These are phyloP conservation scores for Aldrovandia affinis DNA, from an alignment of 2,797 vertebrate genomes.

Conservation along the genomic window DNA sequence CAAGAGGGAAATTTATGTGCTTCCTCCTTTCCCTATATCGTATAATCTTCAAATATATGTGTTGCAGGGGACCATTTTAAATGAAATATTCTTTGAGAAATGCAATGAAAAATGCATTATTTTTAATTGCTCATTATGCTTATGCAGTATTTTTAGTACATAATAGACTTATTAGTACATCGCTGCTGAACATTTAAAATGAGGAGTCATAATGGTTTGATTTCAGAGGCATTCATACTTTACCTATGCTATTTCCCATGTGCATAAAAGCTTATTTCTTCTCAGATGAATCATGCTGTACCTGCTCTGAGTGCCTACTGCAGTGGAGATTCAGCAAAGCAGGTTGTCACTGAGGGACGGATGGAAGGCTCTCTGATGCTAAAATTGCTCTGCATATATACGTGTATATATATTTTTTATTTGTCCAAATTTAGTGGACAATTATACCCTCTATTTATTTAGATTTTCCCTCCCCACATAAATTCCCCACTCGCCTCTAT, in stretches of 20 bases:
- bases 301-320: not conserved
- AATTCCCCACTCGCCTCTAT: no score
- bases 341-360: no score
- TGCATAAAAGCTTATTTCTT: not conserved
- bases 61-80: not conserved
- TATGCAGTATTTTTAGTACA: no score
- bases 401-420: no score
- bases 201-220: no score
- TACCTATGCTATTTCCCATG: not conserved
- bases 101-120: not conserved
- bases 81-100: not conserved
- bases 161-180: no score
- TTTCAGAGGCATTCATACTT: not conserved
- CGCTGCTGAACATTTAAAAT: no score
- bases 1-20: not conserved
- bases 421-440: no score
- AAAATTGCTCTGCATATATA: constrained; percentile 26
- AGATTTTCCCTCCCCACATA: no score
- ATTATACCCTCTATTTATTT: no score
- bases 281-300: not conserved
- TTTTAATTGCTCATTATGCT: not conserved
- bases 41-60: not conserved
- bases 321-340: not conserved
- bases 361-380: not conserved
- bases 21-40: not conserved